These are phyloP conservation scores for Hoplodrina ambigua DNA, from an alignment of 2,888 invertebrate species.

Conservation along the genomic window DNA sequence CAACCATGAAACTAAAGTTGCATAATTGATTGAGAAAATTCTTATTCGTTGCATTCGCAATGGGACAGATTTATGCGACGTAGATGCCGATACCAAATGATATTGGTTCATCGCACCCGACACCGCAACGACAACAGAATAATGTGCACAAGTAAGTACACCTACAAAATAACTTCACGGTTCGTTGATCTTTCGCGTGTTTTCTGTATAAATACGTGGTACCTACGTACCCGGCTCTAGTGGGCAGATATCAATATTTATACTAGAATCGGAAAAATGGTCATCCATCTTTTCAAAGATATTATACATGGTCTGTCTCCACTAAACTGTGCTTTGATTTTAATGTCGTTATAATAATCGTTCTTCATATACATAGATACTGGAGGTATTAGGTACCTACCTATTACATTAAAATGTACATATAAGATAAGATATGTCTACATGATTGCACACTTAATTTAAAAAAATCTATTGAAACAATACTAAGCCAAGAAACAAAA, in stretches of 20 bases:
- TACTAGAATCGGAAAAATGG: slow-evolving; percentile 40
- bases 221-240: slow-evolving; percentile 30
- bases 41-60: slow-evolving; percentile 50
- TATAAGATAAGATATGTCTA: no score
- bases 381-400: no score
- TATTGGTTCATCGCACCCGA: slow-evolving; percentile 70
- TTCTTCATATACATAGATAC: no score
- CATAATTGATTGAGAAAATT: slow-evolving; percentile 47
- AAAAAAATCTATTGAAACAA: no score
- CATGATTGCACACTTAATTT: no score
- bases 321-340: not conserved
- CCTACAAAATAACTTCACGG: slow-evolving; percentile 62
- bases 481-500: not conserved
- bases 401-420: no score
- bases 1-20: slow-evolving; percentile 33
- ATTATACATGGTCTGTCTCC: not conserved
- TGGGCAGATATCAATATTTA: slow-evolving; percentile 56
- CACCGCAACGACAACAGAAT: slow-evolving; percentile 64
- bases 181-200: slow-evolving; percentile 70
- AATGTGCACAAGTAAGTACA: slow-evolving; percentile 60
- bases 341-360: not conserved
- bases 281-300: not conserved
- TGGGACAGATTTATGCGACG: slow-evolving; percentile 56
- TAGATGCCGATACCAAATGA: slow-evolving; percentile 65
- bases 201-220: slow-evolving; percentile 61